Evolutionary conservation across 2,797 vertebrate genomes (phyloP), one percentile per base, ranked within the genome.

Genomic region (Manis crassicaudata): DNA sequence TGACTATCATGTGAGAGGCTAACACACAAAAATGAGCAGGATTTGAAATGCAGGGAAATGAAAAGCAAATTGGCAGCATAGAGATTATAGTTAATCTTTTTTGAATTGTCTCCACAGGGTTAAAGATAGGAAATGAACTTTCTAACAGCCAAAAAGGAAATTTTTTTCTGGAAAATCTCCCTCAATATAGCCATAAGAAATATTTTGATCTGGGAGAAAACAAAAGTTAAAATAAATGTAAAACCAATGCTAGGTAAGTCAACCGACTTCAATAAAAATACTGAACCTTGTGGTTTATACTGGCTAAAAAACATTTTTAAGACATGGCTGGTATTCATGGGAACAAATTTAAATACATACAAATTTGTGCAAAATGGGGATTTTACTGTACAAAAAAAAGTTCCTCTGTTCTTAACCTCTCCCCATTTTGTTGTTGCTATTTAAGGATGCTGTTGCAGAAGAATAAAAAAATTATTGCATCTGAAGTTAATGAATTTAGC

Each of bases 121-220:
- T 83, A 83, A 70, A 96, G 90, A 84, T 92, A 96, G 96, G 96
- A 98, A 97, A 82, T 46, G 52, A 93, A 87, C 85, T 94, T 88
- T 85, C 27, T 75, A 85, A 80, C 40, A 90, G 82, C 77, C 92
- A 81, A 60, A 93, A 97, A 92, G 87, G 92, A 96, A 94, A 88
- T 1, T 81, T 90, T 90, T 82, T 97, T 95, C 96, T 96, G 90
- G 96, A 96, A 97, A 97, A 85, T 52, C 82, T 94, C 79, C 65
- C 37, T 70, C 25, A 35, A n/a, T 83, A 35, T 16, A 88, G 96
- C 96, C 96, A 97, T 96, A 96, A 88, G 17, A 97, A 97, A 97
- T 97, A 97, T 92, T 98, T 98, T 87, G 65, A 95, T 95, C 50
- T 76, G 40, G 79, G 35, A 96, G 82, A 86, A 95, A 95, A 95